Evolutionary conservation across 2,888 invertebrate genomes (phyloP).

Genomic region (Exocentrus adspersus): DNA sequence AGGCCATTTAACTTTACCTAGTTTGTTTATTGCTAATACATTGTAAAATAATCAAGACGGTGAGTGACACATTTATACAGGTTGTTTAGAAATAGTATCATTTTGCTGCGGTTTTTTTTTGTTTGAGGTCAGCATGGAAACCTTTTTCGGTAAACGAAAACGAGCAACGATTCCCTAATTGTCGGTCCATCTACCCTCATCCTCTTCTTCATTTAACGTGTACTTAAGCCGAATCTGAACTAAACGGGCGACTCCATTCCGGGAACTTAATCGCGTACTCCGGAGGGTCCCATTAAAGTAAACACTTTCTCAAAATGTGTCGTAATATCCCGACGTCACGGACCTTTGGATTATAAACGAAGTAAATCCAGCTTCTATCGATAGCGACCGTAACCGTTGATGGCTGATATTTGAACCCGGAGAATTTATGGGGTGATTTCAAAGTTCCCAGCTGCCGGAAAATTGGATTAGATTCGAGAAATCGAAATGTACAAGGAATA

Average conservation of each 20-base stretch:
- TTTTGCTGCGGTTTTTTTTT: too few relatives aligned
- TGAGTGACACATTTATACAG: background rate
- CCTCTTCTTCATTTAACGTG: background rate
- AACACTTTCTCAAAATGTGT: background rate
- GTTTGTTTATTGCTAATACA: background rate
- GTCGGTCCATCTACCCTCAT: background rate
- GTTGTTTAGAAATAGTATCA: too few relatives aligned
- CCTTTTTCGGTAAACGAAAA: too few relatives aligned
- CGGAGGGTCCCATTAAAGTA: background rate
- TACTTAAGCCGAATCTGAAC: background rate
- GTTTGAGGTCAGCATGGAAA: too few relatives aligned
- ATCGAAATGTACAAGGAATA: too few relatives aligned
- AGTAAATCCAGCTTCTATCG: too few relatives aligned
- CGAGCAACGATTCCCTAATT: too few relatives aligned
- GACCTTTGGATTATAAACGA: background rate
- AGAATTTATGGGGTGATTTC: too few relatives aligned
- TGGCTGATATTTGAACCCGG: too few relatives aligned
- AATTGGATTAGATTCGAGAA: too few relatives aligned
- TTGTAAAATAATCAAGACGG: background rate
- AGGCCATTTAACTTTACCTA: background rate
- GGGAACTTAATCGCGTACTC: background rate
- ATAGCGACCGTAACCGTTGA: too few relatives aligned
- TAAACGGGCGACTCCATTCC: background rate
- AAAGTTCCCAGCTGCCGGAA: too few relatives aligned
- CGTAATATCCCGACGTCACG: background rate